Conservation (phyloP, 2,797 vertebrate species). For the Mergus octosetaceus region DNA sequence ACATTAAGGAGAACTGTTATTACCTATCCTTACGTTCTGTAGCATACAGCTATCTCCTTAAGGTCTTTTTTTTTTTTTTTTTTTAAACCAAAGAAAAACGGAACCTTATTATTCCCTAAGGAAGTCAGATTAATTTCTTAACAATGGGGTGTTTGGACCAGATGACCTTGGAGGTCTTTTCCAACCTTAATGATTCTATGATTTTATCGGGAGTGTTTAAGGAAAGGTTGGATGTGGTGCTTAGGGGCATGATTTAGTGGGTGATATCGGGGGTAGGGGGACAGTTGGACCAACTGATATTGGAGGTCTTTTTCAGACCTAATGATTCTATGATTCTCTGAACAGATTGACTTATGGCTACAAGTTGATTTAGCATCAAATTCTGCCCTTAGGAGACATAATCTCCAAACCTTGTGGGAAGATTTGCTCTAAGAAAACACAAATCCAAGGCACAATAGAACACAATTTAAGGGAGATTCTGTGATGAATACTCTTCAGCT, state of each 20-base stretch:
- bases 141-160: not conserved
- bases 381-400: not conserved
- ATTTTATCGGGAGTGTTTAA: too few species aligned
- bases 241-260: too few species aligned
- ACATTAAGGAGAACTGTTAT: not conserved
- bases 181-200: too few species aligned
- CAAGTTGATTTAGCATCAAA: not conserved
- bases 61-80: not conserved
- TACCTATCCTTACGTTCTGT: not conserved
- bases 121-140: not conserved
- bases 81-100: not conserved
- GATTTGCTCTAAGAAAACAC: not conserved
- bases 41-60: not conserved
- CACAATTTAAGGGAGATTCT: not conserved
- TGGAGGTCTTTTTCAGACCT: too few species aligned
- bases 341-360: not conserved
- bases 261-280: too few species aligned
- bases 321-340: too few species aligned
- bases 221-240: too few species aligned
- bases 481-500: not conserved
- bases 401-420: not conserved
- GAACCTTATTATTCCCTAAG: not conserved
- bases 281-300: too few species aligned
- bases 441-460: not conserved
- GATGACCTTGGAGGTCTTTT: too few species aligned